Evolutionary conservation across 2,797 vertebrate genomes (phyloP).

Genomic region (Synanceia verrucosa): DNA sequence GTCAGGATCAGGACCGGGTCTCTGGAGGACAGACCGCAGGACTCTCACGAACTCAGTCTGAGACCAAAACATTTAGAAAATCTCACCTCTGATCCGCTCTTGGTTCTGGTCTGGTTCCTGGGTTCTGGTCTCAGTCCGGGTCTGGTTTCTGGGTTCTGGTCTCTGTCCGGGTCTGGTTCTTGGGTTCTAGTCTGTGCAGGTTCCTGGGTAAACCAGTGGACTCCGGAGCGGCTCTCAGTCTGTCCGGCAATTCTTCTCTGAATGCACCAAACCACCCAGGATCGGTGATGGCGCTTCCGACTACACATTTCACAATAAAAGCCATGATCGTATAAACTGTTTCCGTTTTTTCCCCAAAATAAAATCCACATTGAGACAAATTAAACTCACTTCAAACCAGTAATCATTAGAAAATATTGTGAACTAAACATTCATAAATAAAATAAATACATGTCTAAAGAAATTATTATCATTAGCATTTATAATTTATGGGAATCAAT

Average conservation of each 20-base stretch:
- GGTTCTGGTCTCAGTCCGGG: background rate
- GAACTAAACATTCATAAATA: too few relatives aligned
- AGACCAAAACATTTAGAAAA: background rate
- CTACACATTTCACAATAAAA: background rate
- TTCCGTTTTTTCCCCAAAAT: too few relatives aligned
- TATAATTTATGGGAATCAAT: too few relatives aligned
- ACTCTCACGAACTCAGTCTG: background rate
- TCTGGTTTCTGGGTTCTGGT: background rate
- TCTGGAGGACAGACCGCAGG: background rate
- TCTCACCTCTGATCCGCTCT: slow-evolving; percentile 1
- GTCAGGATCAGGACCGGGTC: background rate
- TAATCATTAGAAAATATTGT: too few relatives aligned
- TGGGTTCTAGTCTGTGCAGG: background rate
- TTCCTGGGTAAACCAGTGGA: background rate
- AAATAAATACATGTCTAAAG: too few relatives aligned
- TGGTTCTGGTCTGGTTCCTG: background rate
- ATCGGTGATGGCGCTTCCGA: background rate
- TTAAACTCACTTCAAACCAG: too few relatives aligned
- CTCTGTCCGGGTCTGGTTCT: background rate
- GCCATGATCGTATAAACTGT: too few relatives aligned
- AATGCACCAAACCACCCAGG: background rate
- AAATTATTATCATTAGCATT: too few relatives aligned
- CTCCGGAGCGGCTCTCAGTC: background rate
- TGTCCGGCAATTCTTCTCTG: background rate
- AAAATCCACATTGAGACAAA: too few relatives aligned